Base-by-base conservation (phyloP, 2,888 invertebrate genomes). In the Caenorhabditis japonica region DNA sequence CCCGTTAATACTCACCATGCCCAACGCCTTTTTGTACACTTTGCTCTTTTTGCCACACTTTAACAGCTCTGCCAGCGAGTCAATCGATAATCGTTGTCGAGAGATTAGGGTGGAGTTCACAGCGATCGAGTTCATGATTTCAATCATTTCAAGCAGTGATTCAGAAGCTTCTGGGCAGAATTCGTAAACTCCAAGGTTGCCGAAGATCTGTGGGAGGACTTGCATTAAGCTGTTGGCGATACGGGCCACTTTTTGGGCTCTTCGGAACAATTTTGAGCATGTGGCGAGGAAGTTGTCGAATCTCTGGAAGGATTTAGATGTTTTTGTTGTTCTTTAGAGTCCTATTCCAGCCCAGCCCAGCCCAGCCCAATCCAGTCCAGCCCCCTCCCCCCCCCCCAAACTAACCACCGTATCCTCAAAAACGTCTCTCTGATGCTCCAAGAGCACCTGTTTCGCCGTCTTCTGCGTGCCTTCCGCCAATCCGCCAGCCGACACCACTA, bases 401-500 rank as follows among this genome's bases (percentile, higher is more conserved):
- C 36, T 21, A 4, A 73, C 72, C 30, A 34, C 17, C 49, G 60
- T 56, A 21, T 73, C 58, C 30, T 47, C 43, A 10, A 33, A 47
- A 43, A 69, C 43, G 1, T 47, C 51, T 27, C 60, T 69, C 13
- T 74, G 74, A 47, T 74, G 60, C 15, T 74, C 69, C 8, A 74
- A 25, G 8, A 74, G 46, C 19, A 66, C 23, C 12, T 56, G 41
- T 21, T 69, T 74, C 4, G 66, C 62, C 19, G 59, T 39, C 21
- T 74, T 74, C 33, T 74, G 60, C 10, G 68, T 74, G 34, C 74
- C 74, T 36, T 74, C 74, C 2, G 60, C 55, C 10, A 74, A 30
- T 36, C 69, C 74, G 10, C 74, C 68, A 13, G 62, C 66, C 4
- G 74, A 74, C 4, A 68, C 52, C n/a, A 68, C 27, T 2, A 72